Conservation (phyloP, 2,113 vertebrate species). For the Pteropus alecto region DNA sequence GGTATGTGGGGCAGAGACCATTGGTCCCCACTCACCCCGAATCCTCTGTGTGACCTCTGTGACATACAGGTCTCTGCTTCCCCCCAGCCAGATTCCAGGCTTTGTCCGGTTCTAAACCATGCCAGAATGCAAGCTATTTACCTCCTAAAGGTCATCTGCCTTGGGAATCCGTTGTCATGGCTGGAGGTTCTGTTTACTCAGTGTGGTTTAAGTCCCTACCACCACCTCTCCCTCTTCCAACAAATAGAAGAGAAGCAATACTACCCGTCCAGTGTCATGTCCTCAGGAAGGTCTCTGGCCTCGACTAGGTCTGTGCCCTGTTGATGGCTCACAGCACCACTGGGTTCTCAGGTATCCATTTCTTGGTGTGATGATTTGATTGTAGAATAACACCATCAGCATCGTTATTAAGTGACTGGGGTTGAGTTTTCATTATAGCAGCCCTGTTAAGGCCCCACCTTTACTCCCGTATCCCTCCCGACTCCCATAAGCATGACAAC, state of each 20-base stretch:
- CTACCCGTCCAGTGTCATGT: not conserved
- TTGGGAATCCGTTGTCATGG: not conserved
- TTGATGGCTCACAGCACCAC: not conserved
- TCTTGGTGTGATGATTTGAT: not conserved
- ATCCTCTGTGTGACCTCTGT: not conserved
- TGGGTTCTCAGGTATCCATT: not conserved
- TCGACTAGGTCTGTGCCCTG: not conserved
- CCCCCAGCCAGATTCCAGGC: not conserved
- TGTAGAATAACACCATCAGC: not conserved
- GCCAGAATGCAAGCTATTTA: conserved; percentile 21
- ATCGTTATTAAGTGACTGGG: too few species aligned
- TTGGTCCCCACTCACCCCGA: not conserved
- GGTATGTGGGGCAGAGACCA: not conserved
- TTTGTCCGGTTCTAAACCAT: conserved; percentile 12
- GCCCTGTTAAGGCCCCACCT: accelerated
- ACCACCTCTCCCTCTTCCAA: not conserved
- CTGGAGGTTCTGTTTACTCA: not conserved
- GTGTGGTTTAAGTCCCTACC: not conserved
- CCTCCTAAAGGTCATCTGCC: not conserved
- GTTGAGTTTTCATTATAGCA: not conserved
- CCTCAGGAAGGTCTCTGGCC: not conserved
- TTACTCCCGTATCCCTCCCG: not conserved
- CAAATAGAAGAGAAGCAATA: not conserved
- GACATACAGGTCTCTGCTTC: not conserved
- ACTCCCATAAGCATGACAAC: not conserved